Evolutionary conservation across 2,113 vertebrate species (phyloP).

Genomic region (Fukomys damarensis): DNA sequence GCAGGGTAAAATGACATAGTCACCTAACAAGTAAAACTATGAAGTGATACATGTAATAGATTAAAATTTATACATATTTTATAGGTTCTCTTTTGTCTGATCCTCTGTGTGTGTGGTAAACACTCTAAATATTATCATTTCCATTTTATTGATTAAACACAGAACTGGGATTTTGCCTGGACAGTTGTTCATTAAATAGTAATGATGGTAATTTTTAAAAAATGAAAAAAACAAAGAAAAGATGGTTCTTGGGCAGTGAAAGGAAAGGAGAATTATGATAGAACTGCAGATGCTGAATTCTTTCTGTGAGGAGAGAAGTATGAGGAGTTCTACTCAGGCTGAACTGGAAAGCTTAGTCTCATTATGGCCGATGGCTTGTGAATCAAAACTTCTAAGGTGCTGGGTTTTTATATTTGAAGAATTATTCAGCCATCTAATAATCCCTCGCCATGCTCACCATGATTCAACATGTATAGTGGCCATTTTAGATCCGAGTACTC

Average conservation of each 20-base stretch:
- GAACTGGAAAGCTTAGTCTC: background rate
- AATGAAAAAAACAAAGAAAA: background rate
- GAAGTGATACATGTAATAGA: background rate
- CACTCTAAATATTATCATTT: background rate
- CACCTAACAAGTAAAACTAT: background rate
- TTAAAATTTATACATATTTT: background rate
- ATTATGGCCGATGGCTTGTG: background rate
- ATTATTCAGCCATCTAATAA: background rate
- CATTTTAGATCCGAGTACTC: background rate
- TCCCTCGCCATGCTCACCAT: background rate
- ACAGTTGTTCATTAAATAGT: background rate
- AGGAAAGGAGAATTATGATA: background rate
- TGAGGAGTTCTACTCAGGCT: background rate
- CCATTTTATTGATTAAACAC: background rate
- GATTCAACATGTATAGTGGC: background rate
- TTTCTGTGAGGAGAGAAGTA: background rate
- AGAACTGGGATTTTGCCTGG: background rate
- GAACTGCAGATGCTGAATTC: background rate
- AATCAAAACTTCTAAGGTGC: conserved; percentile 13
- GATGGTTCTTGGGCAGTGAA: background rate
- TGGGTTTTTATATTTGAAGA: background rate
- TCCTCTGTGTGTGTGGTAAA: background rate
- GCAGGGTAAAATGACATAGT: background rate
- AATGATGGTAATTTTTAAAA: background rate
- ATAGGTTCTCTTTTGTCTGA: background rate